These are phyloP conservation scores for Dugesia japonica DNA, from an alignment of 2,888 invertebrate genomes.

Conservation along the genomic window DNA sequence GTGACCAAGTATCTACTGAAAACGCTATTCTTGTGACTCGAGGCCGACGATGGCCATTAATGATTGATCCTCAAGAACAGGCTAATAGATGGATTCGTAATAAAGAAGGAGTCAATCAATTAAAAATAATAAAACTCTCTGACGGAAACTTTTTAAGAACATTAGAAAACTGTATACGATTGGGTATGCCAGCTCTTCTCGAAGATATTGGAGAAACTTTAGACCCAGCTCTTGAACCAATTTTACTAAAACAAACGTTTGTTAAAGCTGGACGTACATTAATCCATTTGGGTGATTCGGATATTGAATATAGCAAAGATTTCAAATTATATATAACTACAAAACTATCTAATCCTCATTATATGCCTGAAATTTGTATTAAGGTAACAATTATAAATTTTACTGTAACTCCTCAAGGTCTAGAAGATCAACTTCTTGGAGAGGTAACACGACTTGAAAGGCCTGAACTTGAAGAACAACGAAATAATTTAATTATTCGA, in stretches of 20 bases:
- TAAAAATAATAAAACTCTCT: slow-evolving; percentile 46
- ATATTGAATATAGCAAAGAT: slow-evolving; percentile 48
- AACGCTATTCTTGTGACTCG: slow-evolving; percentile 48
- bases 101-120: slow-evolving; percentile 35
- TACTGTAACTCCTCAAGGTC: slow-evolving; percentile 76
- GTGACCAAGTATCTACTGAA: slow-evolving; percentile 44
- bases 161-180: slow-evolving; percentile 48
- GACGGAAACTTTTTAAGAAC: slow-evolving; percentile 46
- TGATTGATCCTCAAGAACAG: slow-evolving; percentile 50
- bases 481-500: slow-evolving; percentile 47
- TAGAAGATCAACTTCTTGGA: slow-evolving; percentile 74
- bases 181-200: slow-evolving; percentile 47
- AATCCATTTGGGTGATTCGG: slow-evolving; percentile 48
- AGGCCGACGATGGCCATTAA: slow-evolving; percentile 48
- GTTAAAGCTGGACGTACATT: slow-evolving; percentile 44
- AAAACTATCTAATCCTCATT: slow-evolving; percentile 49
- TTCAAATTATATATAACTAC: slow-evolving; percentile 49
- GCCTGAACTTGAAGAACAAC: slow-evolving; percentile 48
- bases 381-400: slow-evolving; percentile 78
- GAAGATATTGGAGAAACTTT: slow-evolving; percentile 47
- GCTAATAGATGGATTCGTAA: slow-evolving; percentile 48
- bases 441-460: slow-evolving; percentile 53
- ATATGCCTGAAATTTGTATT: slow-evolving; percentile 48
- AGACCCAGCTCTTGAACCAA: slow-evolving; percentile 48
- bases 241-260: slow-evolving; percentile 58